phyloP scores from a whole-genome alignment of 1,140 invertebrate species.

The Bombus superbus region DNA sequence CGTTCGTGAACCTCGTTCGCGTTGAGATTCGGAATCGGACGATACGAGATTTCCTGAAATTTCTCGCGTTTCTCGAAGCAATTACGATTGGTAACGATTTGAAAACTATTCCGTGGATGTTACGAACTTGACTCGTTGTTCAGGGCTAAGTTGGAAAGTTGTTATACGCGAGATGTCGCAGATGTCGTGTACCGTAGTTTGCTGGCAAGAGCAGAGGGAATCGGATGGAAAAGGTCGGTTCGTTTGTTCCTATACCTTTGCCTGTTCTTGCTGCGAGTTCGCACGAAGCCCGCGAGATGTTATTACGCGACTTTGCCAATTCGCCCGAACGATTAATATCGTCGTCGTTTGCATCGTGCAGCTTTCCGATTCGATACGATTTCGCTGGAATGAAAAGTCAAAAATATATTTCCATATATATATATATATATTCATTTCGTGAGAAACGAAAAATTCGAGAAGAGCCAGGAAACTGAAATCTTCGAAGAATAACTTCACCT shows the following conservation, averaged over 20 bases:
- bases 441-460: neutral
- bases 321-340: neutral
- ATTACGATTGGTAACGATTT: no score
- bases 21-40: no score
- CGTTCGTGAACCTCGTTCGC: neutral
- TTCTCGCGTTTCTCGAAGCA: no score
- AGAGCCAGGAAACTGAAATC: neutral
- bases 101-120: no score
- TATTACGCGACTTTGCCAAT: neutral
- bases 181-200: neutral
- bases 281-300: constrained; percentile 11
- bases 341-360: neutral
- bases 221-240: neutral
- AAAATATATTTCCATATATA: no score
- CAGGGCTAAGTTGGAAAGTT: neutral
- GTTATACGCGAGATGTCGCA: neutral
- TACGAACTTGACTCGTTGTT: neutral
- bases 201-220: no score
- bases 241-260: neutral
- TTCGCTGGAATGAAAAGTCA: no score
- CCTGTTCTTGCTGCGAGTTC: neutral
- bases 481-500: no score
- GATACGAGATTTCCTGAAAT: no score
- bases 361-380: neutral
- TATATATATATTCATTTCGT: no score